Conservation (phyloP, 1,140 invertebrate species). For the Plectus sambesii region DNA sequence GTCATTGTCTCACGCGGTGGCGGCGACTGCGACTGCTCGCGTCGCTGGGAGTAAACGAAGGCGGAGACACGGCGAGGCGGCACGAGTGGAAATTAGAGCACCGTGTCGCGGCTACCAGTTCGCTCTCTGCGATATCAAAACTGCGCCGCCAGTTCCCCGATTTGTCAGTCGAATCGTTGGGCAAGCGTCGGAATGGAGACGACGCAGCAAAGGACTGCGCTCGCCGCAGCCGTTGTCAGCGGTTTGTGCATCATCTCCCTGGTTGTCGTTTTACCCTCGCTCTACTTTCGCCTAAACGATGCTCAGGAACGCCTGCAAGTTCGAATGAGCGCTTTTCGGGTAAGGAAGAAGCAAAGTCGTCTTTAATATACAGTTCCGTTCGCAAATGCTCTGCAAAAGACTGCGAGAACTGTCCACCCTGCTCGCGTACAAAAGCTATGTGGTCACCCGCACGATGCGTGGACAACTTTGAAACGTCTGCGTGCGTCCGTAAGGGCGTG, state of each 20-base stretch:
- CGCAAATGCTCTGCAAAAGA: slow-evolving; percentile 1
- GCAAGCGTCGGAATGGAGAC: too few relatives aligned
- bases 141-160: too few relatives aligned
- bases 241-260: slow-evolving; percentile 30
- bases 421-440: not conserved
- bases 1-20: too few relatives aligned
- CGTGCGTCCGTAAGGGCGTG: slow-evolving; percentile 1
- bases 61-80: too few relatives aligned
- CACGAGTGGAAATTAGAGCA: too few relatives aligned
- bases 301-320: slow-evolving; percentile 32
- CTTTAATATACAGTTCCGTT: not conserved
- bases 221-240: slow-evolving; percentile 25
- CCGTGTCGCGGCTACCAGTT: too few relatives aligned
- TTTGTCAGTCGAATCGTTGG: too few relatives aligned
- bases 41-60: too few relatives aligned
- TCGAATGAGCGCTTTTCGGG: slow-evolving; percentile 39
- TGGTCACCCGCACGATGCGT: not conserved
- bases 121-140: too few relatives aligned
- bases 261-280: slow-evolving; percentile 25
- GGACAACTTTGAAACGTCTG: slow-evolving; percentile 6
- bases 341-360: slow-evolving; percentile 3
- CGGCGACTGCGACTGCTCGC: too few relatives aligned
- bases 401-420: not conserved
- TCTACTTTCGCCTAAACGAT: slow-evolving; percentile 31
- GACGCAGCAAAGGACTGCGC: too few relatives aligned